Conservation (phyloP, 2,113 vertebrate species). For the Daubentonia madagascariensis region DNA sequence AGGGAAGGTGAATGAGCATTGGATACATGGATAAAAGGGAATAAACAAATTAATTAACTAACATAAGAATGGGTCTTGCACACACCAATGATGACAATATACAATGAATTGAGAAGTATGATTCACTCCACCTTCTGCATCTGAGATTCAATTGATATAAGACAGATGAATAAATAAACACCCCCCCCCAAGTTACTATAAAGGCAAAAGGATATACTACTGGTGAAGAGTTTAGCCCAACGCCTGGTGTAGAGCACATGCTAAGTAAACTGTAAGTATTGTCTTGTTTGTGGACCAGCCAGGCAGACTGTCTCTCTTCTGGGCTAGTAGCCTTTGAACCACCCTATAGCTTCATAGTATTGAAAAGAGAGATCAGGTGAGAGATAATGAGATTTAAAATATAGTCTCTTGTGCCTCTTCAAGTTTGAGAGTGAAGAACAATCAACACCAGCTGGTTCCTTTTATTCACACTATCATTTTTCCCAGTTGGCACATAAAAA, state of each 20-base stretch:
- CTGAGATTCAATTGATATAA: background rate
- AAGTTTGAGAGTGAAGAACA: conserved; percentile 15
- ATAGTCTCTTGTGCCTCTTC: conserved; percentile 23
- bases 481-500: conserved; percentile 41
- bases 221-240: background rate
- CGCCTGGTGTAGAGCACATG: background rate
- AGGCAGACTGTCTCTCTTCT: background rate
- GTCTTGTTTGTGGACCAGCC: background rate
- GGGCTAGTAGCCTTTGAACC: background rate
- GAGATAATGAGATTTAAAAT: conserved; percentile 44
- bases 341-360: background rate
- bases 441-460: conserved; percentile 39
- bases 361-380: conserved; percentile 37
- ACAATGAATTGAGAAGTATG: background rate
- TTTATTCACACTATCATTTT: conserved; percentile 21
- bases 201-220: background rate
- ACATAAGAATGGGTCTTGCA: background rate
- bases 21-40: background rate
- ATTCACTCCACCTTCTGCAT: background rate
- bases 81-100: background rate
- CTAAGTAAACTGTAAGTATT: background rate
- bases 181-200: background rate
- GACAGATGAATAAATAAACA: background rate
- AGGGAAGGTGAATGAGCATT: background rate
- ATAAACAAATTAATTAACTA: conserved; percentile 14